A percentile compares a stretch with the other conserved stretches of the same genome.
Evolutionary conservation across 2,888 invertebrate species (phyloP).

Genomic region (Zaprionus obscuricornis): DNA sequence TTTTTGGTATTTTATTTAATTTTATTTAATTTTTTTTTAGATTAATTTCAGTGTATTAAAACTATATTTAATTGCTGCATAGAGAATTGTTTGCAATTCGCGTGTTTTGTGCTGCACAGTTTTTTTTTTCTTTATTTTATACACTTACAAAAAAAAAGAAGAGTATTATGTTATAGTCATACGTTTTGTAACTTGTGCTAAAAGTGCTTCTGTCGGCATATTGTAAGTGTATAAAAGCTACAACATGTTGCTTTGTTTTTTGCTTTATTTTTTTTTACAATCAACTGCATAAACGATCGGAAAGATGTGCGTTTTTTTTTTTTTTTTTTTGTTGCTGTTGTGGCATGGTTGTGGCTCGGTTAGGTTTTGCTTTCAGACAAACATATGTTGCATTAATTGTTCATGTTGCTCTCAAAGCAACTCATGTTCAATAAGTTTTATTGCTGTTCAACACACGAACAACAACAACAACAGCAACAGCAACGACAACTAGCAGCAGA

Average conservation of each 20-base stretch:
- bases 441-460: slow-evolving; percentile 76
- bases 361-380: slow-evolving; percentile 42
- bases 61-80: too few relatives aligned
- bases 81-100: too few relatives aligned
- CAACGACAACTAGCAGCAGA: slow-evolving; percentile 15
- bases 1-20: too few relatives aligned
- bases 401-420: slow-evolving; percentile 72
- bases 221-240: slow-evolving; percentile 4
- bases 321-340: background rate
- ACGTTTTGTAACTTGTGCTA: too few relatives aligned
- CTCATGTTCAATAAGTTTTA: slow-evolving; percentile 77
- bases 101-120: too few relatives aligned
- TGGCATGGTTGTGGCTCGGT: slow-evolving; percentile 14
- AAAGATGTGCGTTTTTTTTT: slow-evolving; percentile 44
- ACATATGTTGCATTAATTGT: slow-evolving; percentile 78
- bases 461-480: slow-evolving; percentile 46
- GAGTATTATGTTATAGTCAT: too few relatives aligned
- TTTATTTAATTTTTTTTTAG: too few relatives aligned
- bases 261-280: slow-evolving; percentile 31
- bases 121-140: too few relatives aligned
- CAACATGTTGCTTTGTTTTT: background rate
- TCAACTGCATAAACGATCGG: slow-evolving; percentile 48
- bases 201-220: too few relatives aligned
- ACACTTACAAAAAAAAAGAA: background rate
- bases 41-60: too few relatives aligned